phyloP scores from a whole-genome alignment of 92 coral and sea anemone species.

The Porites cylindrica region DNA sequence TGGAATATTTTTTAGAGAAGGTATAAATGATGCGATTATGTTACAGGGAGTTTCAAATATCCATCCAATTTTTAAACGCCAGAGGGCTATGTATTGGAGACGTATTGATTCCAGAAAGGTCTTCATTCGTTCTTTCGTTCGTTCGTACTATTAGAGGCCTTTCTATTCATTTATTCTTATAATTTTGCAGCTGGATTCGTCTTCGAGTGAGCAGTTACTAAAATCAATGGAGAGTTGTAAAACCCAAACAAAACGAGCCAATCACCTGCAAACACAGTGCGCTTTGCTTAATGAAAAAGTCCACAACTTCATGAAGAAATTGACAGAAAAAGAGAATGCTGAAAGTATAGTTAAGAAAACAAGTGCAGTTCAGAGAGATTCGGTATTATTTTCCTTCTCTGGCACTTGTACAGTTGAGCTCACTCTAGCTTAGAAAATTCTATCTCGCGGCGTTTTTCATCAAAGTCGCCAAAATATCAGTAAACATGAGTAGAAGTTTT shows the following conservation, averaged over 20 bases:
- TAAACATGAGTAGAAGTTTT: too few species aligned
- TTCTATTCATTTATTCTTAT: background rate
- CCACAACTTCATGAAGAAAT: background rate
- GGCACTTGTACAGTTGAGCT: background rate
- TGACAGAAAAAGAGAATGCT: background rate
- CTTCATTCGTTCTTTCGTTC: background rate
- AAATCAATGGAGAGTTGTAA: background rate
- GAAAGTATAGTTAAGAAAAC: too few species aligned
- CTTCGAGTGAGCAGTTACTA: constrained; percentile 8
- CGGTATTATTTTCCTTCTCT: background rate
- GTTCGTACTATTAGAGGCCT: background rate
- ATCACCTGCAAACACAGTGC: constrained; percentile 15
- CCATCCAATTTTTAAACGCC: too few species aligned
- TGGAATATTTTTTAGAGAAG: too few species aligned
- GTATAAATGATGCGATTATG: too few species aligned
- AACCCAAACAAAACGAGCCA: background rate
- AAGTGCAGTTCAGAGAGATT: constrained; percentile 19
- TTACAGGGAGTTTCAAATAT: too few species aligned
- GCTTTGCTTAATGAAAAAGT: constrained; percentile 5
- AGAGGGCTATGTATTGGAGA: too few species aligned
- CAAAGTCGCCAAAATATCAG: too few species aligned
- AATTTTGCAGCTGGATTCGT: background rate
- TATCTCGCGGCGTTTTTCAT: background rate
- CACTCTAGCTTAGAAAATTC: background rate
- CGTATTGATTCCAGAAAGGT: background rate